A percentile compares a stretch with the other conserved stretches of the same genome.
Conservation (phyloP, 1,140 invertebrate genomes). For the Eurosta solidaginis region DNA sequence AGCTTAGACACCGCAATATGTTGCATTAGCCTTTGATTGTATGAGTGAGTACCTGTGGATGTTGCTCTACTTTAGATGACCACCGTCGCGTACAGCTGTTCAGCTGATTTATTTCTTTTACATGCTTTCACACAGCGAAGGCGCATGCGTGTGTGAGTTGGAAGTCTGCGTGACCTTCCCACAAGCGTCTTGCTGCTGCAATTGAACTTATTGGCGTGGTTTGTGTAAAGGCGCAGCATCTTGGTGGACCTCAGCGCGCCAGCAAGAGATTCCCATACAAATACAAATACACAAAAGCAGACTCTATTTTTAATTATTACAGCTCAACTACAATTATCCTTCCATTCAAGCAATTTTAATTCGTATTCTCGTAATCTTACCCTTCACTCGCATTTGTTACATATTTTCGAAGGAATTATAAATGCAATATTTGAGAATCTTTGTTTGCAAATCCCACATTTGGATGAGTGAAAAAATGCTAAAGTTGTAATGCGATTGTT, state of each 20-base stretch:
- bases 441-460: background rate
- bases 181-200: background rate
- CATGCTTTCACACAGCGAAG: background rate
- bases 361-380: background rate
- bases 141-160: background rate
- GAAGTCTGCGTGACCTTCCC: background rate
- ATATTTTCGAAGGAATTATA: too few relatives aligned
- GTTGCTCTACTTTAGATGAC: background rate
- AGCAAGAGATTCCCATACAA: background rate
- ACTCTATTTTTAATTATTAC: background rate
- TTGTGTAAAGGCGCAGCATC: background rate
- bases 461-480: background rate
- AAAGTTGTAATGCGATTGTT: background rate
- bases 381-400: background rate
- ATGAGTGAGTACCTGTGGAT: too few relatives aligned
- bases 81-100: background rate
- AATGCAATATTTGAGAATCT: background rate
- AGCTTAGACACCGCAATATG: background rate
- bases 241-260: background rate
- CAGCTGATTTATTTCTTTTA: conserved; percentile 2
- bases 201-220: conserved; percentile 8
- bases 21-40: background rate
- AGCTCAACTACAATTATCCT: conserved; percentile 1
- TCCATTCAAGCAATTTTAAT: background rate
- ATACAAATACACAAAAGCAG: background rate